A percentile compares a stretch with the other conserved stretches of the same genome.
These are phyloP conservation scores for Dromaius novaehollandiae DNA, from an alignment of 2,113 vertebrate species.

Conservation along the genomic window DNA sequence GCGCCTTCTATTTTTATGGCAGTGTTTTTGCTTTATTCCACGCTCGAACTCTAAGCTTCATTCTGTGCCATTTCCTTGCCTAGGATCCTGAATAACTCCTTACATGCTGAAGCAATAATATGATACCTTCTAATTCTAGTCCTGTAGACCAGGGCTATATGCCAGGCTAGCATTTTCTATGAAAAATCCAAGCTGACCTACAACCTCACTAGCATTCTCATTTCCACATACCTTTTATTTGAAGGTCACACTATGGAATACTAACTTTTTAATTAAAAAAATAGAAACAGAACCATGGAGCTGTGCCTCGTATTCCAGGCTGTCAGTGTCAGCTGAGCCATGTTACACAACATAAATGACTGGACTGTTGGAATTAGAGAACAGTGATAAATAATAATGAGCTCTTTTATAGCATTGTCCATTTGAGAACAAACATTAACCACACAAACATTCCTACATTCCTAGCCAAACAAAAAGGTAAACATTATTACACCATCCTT, in stretches of 20 bases:
- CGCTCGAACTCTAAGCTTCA: background rate
- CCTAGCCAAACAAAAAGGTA: background rate
- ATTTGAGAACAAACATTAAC: background rate
- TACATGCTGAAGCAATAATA: background rate
- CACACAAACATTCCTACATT: background rate
- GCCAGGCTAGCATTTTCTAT: background rate
- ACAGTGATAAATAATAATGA: background rate
- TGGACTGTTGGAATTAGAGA: background rate
- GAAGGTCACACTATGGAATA: background rate
- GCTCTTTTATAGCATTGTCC: background rate
- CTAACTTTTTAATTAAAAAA: background rate
- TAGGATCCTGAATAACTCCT: background rate
- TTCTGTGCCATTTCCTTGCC: background rate
- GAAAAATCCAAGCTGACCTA: background rate
- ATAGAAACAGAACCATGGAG: background rate
- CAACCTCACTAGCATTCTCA: background rate
- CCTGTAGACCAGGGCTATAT: background rate
- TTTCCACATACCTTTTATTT: background rate
- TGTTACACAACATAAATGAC: background rate
- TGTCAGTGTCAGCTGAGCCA: background rate
- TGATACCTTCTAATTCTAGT: background rate
- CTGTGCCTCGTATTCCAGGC: background rate
- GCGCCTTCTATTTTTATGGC: conserved; percentile 42
- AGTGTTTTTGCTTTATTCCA: conserved; percentile 36
- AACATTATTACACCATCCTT: background rate